Base-by-base conservation (phyloP, 1,140 invertebrate species). In the Batillaria attramentaria region DNA sequence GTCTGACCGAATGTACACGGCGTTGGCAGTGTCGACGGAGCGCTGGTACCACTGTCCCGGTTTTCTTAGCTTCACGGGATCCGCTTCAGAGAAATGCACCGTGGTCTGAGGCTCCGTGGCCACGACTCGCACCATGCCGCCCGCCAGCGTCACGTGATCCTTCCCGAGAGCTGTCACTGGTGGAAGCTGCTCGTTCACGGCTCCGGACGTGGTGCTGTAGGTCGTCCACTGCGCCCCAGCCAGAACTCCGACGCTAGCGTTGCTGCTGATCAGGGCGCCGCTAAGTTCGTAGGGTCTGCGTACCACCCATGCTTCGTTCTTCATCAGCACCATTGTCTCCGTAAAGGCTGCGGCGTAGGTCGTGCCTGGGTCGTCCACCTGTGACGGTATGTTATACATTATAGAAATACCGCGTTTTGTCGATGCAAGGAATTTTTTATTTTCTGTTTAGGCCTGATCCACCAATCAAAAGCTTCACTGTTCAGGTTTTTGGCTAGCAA, bases 141-240 rank as follows among this genome's bases (percentile, higher is more conserved):
- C 2, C 6, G 28, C 31, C 13, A 73, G 31, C 20, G 46, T 50
- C 46, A 73, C 72, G 33, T 57, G 60, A 0, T 73, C 72, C 46
- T 18, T 42, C 10, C 72, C 72, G 2, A 73, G 50, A 6, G 50
- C 50, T 0, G 28, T 39, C 50, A 57, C 24, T 10, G 72, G 72
- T 24, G 72, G 72, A 8, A 73, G 4, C 46, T 73, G 72, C 72
- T 73, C 72, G 24, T 28, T 37, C 28, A 73, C 72, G 13, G 24
- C 35, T 24, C 68, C 68, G 8, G 24, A 50, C 46, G 24, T 50
- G 24, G 24, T 13, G 24, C 46, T 37, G 72, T 57, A 73, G 54
- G 31, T 39, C 0, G 72, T 73, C 72, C 72, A 73, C 72, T 73
- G 72, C n/a, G 72, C 46, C 4, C 72, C 72, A 5, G 46, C 33